A percentile compares a stretch with the other conserved stretches of the same genome.
Evolutionary conservation across 1,140 invertebrate genomes (phyloP).

Genomic region (Papilio glaucus): DNA sequence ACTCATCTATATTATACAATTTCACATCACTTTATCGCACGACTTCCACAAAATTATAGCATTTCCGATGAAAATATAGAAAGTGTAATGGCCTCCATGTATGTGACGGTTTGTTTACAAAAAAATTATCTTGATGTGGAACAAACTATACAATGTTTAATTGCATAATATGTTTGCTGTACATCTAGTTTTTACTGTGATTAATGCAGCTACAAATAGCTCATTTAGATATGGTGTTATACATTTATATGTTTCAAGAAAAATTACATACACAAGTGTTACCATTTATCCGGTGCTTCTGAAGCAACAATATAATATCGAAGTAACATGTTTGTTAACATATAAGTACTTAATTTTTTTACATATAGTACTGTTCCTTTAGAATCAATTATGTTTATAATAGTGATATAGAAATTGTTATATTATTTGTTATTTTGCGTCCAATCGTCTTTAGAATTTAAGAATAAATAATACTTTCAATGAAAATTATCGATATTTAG

Average conservation of each 20-base stretch:
- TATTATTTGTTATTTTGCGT: slow-evolving; percentile 23
- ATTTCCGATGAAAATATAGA: no score
- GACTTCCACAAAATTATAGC: no score
- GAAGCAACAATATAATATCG: neutral
- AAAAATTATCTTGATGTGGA: no score
- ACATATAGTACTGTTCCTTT: slow-evolving; percentile 17
- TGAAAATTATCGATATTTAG: slow-evolving; percentile 6
- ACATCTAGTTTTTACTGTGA: slow-evolving; percentile 26
- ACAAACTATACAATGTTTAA: no score
- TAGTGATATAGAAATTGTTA: slow-evolving; percentile 29
- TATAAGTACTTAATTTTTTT: slow-evolving; percentile 24
- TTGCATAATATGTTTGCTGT: neutral
- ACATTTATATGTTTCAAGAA: neutral
- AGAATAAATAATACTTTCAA: neutral
- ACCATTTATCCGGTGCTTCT: slow-evolving; percentile 30
- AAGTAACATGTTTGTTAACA: neutral
- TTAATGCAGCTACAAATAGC: slow-evolving; percentile 27
- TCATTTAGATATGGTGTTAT: slow-evolving; percentile 13
- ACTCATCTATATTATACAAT: no score
- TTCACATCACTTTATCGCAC: no score
- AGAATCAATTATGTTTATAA: slow-evolving; percentile 24
- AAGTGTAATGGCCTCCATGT: no score
- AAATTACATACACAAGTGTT: slow-evolving; percentile 20
- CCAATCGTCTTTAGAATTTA: slow-evolving; percentile 6
- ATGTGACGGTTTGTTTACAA: no score